Percentiles rank a stretch among this genome's conserved stretches.
Evolutionary conservation across 2,888 invertebrate genomes (phyloP).

Genomic region (Drosophila subquinaria): DNA sequence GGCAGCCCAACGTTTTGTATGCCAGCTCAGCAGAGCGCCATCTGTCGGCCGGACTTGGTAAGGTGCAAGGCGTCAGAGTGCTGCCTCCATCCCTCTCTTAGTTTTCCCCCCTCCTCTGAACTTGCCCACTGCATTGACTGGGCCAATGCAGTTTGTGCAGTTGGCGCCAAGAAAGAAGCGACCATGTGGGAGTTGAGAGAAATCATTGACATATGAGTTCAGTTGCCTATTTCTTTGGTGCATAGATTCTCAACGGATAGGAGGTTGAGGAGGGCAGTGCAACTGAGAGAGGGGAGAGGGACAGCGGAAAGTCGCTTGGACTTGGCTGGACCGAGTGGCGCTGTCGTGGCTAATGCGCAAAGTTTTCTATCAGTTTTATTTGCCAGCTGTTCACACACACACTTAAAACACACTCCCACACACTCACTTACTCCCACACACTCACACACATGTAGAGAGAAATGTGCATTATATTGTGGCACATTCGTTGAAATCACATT

Average conservation of each 20-base stretch:
- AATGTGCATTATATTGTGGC: constrained; percentile 48
- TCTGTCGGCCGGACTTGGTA: constrained; percentile 38
- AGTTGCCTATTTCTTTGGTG: constrained; percentile 68
- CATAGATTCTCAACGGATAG: constrained; percentile 56
- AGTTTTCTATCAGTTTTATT: constrained; percentile 68
- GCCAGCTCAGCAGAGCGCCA: constrained; percentile 42
- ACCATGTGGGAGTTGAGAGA: constrained; percentile 60
- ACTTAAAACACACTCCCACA: constrained; percentile 13
- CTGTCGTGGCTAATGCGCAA: constrained; percentile 74
- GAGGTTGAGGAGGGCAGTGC: neutral
- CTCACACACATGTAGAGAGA: neutral
- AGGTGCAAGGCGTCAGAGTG: constrained; percentile 59
- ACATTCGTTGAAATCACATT: constrained; percentile 42
- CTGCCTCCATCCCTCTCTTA: neutral
- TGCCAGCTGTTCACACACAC: constrained; percentile 60
- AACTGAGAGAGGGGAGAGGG: neutral
- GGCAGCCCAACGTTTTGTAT: constrained; percentile 28
- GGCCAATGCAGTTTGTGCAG: constrained; percentile 53
- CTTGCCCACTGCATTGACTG: neutral
- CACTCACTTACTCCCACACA: neutral
- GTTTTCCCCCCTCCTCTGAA: neutral
- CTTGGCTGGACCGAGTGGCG: constrained; percentile 78
- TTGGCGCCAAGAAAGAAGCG: constrained; percentile 54
- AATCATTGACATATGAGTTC: constrained; percentile 78
- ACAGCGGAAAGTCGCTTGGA: constrained; percentile 25